Conservation (phyloP, 1,140 invertebrate species). For the Amyelois transitella region DNA sequence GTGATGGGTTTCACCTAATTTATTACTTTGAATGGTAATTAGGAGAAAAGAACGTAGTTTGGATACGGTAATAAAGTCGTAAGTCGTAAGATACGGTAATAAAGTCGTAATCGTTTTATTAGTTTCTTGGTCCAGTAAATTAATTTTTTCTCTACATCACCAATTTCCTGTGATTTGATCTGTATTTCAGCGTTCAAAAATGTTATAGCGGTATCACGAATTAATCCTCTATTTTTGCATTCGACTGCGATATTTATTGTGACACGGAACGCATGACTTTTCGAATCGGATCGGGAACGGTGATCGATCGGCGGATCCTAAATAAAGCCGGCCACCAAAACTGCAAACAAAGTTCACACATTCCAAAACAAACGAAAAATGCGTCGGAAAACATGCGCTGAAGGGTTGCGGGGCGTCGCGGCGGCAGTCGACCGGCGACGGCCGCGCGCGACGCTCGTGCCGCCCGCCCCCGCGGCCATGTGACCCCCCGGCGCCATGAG, state of each 20-base stretch:
- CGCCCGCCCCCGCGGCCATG: conserved; percentile 16
- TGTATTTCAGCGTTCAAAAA: too few species aligned
- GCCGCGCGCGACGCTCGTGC: conserved; percentile 54
- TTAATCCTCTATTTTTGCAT: neutral
- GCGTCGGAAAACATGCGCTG: conserved; percentile 9
- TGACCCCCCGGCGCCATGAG: conserved; percentile 45
- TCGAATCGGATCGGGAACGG: neutral
- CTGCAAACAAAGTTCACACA: conserved; percentile 12
- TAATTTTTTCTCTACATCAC: too few species aligned
- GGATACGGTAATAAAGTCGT: too few species aligned
- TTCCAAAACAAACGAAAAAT: conserved; percentile 26
- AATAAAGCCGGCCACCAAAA: neutral
- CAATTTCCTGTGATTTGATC: too few species aligned
- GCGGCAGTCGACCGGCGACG: conserved; percentile 54
- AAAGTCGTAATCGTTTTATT: too few species aligned
- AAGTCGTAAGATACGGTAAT: too few species aligned
- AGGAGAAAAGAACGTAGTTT: too few species aligned
- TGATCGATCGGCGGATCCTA: neutral
- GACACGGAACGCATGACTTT: neutral
- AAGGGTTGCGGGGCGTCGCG: conserved; percentile 25
- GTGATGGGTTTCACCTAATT: neutral
- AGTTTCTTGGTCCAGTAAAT: too few species aligned
- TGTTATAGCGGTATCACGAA: too few species aligned
- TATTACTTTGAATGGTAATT: neutral
- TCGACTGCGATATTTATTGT: neutral